phyloP scores from a whole-genome alignment of 2,113 vertebrate species.

The Cyprinodon tularosa region DNA sequence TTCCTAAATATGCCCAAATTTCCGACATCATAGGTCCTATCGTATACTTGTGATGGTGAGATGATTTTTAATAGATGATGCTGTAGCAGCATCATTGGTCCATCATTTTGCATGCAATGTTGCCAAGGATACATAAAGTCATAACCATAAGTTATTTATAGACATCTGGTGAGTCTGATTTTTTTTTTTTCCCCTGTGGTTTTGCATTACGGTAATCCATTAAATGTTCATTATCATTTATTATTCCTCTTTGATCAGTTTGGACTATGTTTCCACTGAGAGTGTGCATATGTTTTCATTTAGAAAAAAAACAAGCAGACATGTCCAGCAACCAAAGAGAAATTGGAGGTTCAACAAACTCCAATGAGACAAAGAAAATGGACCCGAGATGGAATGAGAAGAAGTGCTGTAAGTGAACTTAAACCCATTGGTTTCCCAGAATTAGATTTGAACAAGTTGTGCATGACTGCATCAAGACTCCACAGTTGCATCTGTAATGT shows the following conservation, averaged over 20 bases:
- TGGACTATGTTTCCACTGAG: slow-evolving; percentile 17
- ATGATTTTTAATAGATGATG: slow-evolving; percentile 29
- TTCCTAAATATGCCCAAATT: neutral
- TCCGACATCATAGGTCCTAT: neutral
- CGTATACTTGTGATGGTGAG: neutral
- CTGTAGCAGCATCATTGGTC: slow-evolving; percentile 26
- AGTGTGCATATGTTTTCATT: neutral
- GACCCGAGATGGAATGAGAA: slow-evolving; percentile 76
- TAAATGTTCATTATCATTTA: neutral
- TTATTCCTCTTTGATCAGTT: slow-evolving; percentile 1
- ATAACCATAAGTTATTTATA: neutral
- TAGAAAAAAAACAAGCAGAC: neutral
- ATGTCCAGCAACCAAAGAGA: slow-evolving; percentile 65
- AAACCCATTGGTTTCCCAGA: neutral
- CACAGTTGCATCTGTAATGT: slow-evolving; percentile 22
- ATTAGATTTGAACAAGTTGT: slow-evolving; percentile 11
- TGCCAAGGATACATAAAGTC: slow-evolving; percentile 14
- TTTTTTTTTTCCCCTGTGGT: neutral
- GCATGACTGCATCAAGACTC: slow-evolving; percentile 11
- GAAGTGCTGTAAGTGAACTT: slow-evolving; percentile 81
- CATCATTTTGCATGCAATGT: neutral
- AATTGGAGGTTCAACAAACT: slow-evolving; percentile 43
- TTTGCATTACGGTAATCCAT: neutral
- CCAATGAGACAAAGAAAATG: slow-evolving; percentile 68
- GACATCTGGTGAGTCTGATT: neutral